Evolutionary conservation across 2,797 vertebrate genomes (phyloP), one percentile per base, ranked within the genome.

Genomic region (Xyrichtys novacula): DNA sequence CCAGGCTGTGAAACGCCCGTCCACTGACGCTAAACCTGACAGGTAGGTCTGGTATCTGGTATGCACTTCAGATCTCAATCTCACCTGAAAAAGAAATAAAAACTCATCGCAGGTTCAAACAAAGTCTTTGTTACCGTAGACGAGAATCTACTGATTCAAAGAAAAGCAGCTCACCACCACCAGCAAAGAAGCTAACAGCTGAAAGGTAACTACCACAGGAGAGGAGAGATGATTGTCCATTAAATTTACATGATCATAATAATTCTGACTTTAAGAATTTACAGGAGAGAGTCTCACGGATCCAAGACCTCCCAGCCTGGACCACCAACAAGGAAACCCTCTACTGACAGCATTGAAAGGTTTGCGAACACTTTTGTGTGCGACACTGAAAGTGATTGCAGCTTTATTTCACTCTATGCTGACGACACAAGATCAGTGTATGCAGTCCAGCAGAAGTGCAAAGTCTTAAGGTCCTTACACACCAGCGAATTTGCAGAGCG

Each of bases 101-200:
- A 55, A 42, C 7, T 32, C 50, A 63, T 5, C 14, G 47, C 7
- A 20, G 12, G 53, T 49, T 71, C 0, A 74, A 44, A 60, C 6
- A 62, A 63, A 40, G n/a, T 20, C 10, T 72, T 64, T 7, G 1
- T 61, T 50, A 10, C 14, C 65, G 31, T 14, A 98, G 97, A 91
- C 95, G 94, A 26, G 95, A 96, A 74, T 97, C 96, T 3, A 89
- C 78, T 1, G 96, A 96, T 55, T 94, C 90, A 2, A 96, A 90
- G 81, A 94, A 88, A 65, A 91, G 86, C 65, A 88, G 63, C 10
- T 78, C 92, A 54, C 89, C 92, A 54, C 89, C 92, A 15, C 76
- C 89, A 55, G 68, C 91, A 46, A 96, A 93, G 84, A 96, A 89
- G 84, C 85, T 93, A 39, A 91, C 88, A 16, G 87, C 85, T 31